phyloP scores from a whole-genome alignment of 2,797 vertebrate genomes.

The Kryptolebias ocellatus region DNA sequence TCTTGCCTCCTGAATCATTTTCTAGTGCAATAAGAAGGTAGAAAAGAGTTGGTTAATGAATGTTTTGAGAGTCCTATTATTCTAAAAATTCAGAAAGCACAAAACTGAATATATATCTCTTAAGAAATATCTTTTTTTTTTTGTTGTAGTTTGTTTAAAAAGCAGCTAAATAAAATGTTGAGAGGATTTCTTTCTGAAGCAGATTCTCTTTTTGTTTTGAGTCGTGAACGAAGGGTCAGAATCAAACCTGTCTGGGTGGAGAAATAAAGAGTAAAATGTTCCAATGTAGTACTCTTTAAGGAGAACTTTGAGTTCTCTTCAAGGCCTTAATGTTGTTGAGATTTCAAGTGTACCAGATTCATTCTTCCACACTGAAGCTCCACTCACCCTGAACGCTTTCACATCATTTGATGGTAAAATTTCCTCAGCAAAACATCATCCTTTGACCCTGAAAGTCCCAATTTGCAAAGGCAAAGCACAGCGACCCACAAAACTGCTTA shows the following conservation, averaged over 20 bases:
- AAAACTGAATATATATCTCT: neutral
- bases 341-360: conserved; percentile 20
- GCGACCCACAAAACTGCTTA: conserved; percentile 11
- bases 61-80: neutral
- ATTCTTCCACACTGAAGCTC: conserved; percentile 8
- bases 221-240: neutral
- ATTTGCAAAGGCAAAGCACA: conserved; percentile 3
- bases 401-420: conserved; percentile 3
- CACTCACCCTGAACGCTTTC: conserved; percentile 13
- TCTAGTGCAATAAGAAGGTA: conserved; percentile 54
- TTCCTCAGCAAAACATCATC: conserved; percentile 15
- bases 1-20: conserved; percentile 9
- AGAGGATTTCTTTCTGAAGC: conserved; percentile 6
- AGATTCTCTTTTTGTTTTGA: neutral
- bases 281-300: conserved; percentile 24
- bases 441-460: conserved; percentile 11
- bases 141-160: neutral
- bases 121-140: neutral
- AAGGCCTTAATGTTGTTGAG: conserved; percentile 12
- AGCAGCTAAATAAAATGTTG: neutral
- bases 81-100: neutral
- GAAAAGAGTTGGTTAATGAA: conserved; percentile 15
- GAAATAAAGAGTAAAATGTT: conserved; percentile 4
- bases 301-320: conserved; percentile 5
- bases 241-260: neutral